These are phyloP conservation scores for Clinocottus analis DNA, from an alignment of 2,113 vertebrate genomes.

Conservation along the genomic window DNA sequence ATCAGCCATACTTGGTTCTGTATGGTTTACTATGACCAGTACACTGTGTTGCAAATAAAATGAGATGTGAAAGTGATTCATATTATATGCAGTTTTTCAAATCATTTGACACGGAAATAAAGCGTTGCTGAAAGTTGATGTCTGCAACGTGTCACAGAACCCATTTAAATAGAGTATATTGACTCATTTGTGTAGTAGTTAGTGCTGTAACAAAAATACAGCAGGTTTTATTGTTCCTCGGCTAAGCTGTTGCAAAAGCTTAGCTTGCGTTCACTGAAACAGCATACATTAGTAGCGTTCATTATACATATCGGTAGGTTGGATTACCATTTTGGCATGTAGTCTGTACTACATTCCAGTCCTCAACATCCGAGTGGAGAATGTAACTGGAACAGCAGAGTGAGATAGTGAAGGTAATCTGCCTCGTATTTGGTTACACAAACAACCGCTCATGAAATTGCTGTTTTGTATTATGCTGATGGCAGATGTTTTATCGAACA, in stretches of 20 bases:
- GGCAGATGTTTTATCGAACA: neutral
- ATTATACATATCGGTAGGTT: neutral
- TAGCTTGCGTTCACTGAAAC: slow-evolving; percentile 39
- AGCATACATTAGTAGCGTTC: slow-evolving; percentile 26
- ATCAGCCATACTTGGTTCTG: slow-evolving; percentile 53
- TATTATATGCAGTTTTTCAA: slow-evolving; percentile 53
- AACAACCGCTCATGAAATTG: neutral
- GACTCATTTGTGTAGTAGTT: neutral
- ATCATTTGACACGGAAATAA: slow-evolving; percentile 65
- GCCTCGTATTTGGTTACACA: slow-evolving; percentile 30
- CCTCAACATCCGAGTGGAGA: slow-evolving; percentile 6
- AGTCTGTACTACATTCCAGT: slow-evolving; percentile 9
- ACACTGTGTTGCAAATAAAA: slow-evolving; percentile 71
- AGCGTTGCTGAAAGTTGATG: slow-evolving; percentile 36
- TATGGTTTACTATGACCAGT: slow-evolving; percentile 64
- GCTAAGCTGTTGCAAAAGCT: slow-evolving; percentile 23
- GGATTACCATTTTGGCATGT: slow-evolving; percentile 19
- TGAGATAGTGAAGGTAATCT: slow-evolving; percentile 3
- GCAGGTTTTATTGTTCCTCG: slow-evolving; percentile 60
- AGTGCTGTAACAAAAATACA: slow-evolving; percentile 56
- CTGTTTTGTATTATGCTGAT: neutral
- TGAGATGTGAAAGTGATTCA: slow-evolving; percentile 46
- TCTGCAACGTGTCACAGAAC: neutral
- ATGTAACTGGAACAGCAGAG: slow-evolving; percentile 6
- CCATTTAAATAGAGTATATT: neutral